Evolutionary conservation across 2,113 vertebrate species (phyloP).

Genomic region (Zosterops hypoxanthus): DNA sequence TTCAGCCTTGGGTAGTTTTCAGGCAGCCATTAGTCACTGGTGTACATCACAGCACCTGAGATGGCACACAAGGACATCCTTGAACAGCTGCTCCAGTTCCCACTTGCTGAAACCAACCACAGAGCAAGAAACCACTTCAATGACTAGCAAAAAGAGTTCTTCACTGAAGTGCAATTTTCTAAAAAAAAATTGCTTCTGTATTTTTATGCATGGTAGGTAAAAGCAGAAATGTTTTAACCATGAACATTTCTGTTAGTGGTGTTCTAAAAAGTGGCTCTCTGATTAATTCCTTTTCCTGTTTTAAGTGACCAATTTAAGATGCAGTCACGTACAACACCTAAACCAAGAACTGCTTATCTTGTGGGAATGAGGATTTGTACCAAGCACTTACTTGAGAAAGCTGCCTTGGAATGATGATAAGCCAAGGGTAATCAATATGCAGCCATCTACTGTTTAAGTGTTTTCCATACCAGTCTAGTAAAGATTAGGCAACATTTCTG

Average conservation of each 20-base stretch:
- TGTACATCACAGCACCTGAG: neutral
- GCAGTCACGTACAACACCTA: neutral
- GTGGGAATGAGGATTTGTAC: constrained; percentile 42
- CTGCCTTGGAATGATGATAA: neutral
- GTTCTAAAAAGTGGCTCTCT: neutral
- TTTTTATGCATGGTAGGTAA: neutral
- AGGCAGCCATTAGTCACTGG: neutral
- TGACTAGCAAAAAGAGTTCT: neutral
- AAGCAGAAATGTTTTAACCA: neutral
- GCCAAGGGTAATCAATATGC: neutral
- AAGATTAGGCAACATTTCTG: neutral
- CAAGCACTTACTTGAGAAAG: neutral
- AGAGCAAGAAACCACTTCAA: neutral
- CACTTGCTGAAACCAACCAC: neutral
- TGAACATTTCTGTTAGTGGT: neutral
- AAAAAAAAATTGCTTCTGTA: neutral
- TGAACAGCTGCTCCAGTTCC: neutral
- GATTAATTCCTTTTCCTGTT: neutral
- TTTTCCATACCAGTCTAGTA: neutral
- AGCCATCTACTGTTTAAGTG: neutral
- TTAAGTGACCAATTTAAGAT: neutral
- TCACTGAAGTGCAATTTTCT: neutral
- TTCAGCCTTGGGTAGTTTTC: neutral
- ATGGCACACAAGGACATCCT: neutral
- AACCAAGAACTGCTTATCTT: neutral